Conservation (phyloP, 2,888 invertebrate genomes). For the Alentia gelatinosa region DNA sequence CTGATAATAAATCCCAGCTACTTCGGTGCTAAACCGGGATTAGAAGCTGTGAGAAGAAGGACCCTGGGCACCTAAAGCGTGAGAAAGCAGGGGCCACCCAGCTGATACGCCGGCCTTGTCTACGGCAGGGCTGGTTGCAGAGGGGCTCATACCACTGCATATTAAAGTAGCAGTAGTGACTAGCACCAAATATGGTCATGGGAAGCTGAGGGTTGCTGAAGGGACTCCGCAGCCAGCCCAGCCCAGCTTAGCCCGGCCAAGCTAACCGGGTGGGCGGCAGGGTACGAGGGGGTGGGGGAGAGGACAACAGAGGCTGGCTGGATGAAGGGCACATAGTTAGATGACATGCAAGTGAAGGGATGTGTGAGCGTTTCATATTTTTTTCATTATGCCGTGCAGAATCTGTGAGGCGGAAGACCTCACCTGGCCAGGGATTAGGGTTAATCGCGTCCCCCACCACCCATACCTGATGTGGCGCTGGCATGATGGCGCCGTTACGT, state of each 20-base stretch:
- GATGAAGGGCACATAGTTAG: not conserved
- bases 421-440: not conserved
- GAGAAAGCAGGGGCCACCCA: not conserved
- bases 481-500: not conserved
- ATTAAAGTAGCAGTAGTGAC: slow-evolving; percentile 10
- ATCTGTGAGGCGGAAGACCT: not conserved
- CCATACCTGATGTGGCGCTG: not conserved
- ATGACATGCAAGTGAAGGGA: not conserved
- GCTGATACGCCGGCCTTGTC: not conserved
- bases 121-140: not conserved
- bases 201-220: slow-evolving; percentile 1
- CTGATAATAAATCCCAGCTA: not conserved
- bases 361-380: no score
- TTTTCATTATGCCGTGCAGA: no score
- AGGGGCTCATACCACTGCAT: not conserved
- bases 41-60: not conserved
- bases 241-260: no score
- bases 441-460: not conserved
- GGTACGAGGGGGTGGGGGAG: not conserved
- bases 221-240: not conserved
- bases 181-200: slow-evolving; percentile 16
- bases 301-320: not conserved
- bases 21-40: not conserved
- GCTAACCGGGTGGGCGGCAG: no score
- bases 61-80: not conserved